Evolutionary conservation across 2,888 invertebrate species (phyloP).

Genomic region (Panopea generosa): DNA sequence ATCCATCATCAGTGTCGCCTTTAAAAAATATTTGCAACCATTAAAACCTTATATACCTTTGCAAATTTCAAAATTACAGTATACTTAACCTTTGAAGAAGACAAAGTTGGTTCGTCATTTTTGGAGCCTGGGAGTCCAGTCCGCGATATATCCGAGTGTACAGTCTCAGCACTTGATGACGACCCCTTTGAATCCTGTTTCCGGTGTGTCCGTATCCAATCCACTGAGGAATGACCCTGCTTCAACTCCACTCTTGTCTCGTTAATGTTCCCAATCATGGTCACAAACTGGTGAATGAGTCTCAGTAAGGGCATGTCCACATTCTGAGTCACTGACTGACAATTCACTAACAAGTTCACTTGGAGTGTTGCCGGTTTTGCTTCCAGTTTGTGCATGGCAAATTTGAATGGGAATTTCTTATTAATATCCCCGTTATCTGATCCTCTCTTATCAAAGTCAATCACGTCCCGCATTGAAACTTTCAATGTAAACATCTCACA

Average conservation of each 20-base stretch:
- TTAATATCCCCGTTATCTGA: constrained; percentile 52
- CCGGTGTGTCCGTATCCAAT: constrained; percentile 80
- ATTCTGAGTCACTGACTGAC: constrained; percentile 95
- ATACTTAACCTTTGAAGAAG: too few species aligned
- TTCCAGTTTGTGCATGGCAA: constrained; percentile 84
- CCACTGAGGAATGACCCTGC: constrained; percentile 87
- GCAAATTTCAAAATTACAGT: too few species aligned
- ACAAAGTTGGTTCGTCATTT: constrained; percentile 25
- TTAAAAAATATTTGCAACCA: too few species aligned
- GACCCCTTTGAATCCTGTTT: constrained; percentile 84
- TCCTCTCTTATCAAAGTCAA: constrained; percentile 89
- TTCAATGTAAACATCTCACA: constrained; percentile 96
- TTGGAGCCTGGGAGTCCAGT: constrained; percentile 23
- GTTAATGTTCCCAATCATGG: constrained; percentile 98
- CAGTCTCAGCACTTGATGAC: constrained; percentile 80
- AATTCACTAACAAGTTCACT: constrained; percentile 94
- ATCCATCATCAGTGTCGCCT: too few species aligned
- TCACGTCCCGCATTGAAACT: constrained; percentile 94
- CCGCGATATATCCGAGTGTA: constrained; percentile 74
- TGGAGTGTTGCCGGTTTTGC: constrained; percentile 91
- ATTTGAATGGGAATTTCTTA: constrained; percentile 69
- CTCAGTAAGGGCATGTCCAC: constrained; percentile 98
- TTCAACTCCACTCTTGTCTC: constrained; percentile 96
- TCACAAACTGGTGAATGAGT: constrained; percentile 97
- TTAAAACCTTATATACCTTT: too few species aligned